Evolutionary conservation across 2,888 invertebrate genomes (phyloP), one percentile per base, ranked within the genome.

Genomic region (Tinea semifulvella): DNA sequence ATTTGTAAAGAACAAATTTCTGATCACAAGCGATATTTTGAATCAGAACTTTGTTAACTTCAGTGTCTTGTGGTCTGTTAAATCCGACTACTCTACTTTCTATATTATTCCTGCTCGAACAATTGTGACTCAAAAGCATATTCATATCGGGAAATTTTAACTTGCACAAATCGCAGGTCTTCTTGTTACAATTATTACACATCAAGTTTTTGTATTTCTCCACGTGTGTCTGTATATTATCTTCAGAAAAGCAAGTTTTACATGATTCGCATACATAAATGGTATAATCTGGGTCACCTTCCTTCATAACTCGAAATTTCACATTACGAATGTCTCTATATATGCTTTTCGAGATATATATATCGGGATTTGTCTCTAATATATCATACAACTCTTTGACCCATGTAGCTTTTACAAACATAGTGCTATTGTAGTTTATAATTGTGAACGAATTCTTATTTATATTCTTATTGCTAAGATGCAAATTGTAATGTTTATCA

Each of bases 351-450:
- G 2, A 2, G 3, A 35, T 6, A 13, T 5, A 35, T 8, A 14
- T 11, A 13, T 3, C 7, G 4, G 35, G 2, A 2, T 35, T 7
- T 3, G 2, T 2, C 7, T 3, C 10, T 8, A 18, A 3, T 8
- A 47, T 19, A 0, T 50, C 44, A 2, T 71, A 69, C 1, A 68
- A 47, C 1, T 53, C 35, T 19, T 11, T 3, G 11, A 62, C 47
- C 73, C 73, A 73, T 0, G 57, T 47, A 0, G 55, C 50, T 0
- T 52, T 51, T 0, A 65, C 51, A 2, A 74, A 35, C 10, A 57
- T 47, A 0, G 52, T 43, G 2, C 60, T 57, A 1, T 60, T 47
- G 20, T 61, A 75, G 0, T 36, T 51, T 0, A 72, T 40, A 1
- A 71, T 55, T 18, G 54, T 60, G 25, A 74, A 71, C 0, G 54